Evolutionary conservation across 2,113 vertebrate species (phyloP).

Genomic region (Chrysochloris asiatica): DNA sequence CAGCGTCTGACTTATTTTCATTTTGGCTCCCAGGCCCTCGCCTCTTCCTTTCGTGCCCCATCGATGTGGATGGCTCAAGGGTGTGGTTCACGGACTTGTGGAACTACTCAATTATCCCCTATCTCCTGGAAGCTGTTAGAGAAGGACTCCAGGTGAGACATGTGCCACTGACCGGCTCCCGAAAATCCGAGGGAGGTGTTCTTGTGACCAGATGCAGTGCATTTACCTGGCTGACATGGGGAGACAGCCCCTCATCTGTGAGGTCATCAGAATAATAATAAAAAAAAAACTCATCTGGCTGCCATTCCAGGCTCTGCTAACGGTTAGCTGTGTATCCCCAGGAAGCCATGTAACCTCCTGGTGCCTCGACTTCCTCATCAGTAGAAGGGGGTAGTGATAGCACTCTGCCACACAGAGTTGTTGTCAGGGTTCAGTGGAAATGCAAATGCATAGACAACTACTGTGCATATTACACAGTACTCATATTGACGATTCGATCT

Average conservation of each 20-base stretch:
- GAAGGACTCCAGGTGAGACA: constrained; percentile 96
- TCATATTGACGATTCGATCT: background rate
- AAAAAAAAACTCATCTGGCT: background rate
- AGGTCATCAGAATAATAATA: background rate
- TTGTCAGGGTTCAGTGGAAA: background rate
- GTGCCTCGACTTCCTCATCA: background rate
- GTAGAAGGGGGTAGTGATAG: accelerated
- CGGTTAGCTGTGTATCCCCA: background rate
- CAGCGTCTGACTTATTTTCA: background rate
- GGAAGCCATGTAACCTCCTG: background rate
- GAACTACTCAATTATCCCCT: constrained; percentile 99
- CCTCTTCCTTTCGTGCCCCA: constrained; percentile 97
- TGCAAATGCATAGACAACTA: accelerated
- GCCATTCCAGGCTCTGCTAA: background rate
- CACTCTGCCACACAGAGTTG: background rate
- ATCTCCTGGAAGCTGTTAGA: constrained; percentile 96
- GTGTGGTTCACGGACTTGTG: constrained; percentile 99
- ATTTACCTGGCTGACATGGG: background rate
- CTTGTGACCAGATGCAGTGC: background rate
- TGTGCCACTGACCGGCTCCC: background rate
- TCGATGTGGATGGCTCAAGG: constrained; percentile 96
- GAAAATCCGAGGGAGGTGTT: background rate
- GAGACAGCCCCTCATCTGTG: accelerated
- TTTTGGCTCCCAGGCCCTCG: constrained; percentile 90
- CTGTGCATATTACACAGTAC: background rate